Percentiles rank a stretch among this genome's conserved stretches.
These are phyloP conservation scores for Alouatta caraya DNA, from an alignment of 2,797 vertebrate species.

Conservation along the genomic window DNA sequence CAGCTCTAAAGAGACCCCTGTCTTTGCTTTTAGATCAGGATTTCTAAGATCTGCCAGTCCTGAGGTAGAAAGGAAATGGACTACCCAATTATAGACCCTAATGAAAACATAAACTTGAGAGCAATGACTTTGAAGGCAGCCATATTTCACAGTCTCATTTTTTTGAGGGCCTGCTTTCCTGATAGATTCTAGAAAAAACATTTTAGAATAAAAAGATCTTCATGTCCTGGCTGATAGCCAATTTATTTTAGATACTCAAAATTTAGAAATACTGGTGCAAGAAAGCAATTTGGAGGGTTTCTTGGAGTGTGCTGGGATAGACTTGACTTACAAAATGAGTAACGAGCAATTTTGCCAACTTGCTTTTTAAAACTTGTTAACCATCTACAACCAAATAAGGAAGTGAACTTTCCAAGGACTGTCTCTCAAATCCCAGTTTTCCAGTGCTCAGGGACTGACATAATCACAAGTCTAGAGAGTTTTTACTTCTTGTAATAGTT, in stretches of 20 bases:
- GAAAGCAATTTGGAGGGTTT: not conserved
- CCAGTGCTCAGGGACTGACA: not conserved
- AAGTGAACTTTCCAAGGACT: not conserved
- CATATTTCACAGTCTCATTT: not conserved
- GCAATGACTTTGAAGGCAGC: not conserved
- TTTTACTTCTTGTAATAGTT: not conserved
- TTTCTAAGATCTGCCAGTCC: not conserved
- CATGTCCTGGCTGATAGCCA: not conserved
- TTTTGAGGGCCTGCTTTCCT: not conserved
- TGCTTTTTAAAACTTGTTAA: not conserved
- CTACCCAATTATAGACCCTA: not conserved
- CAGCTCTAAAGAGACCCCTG: not conserved
- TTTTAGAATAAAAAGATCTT: slow-evolving; percentile 16
- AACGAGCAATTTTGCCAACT: not conserved
- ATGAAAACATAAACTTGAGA: not conserved
- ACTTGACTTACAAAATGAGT: not conserved
- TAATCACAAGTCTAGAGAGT: not conserved
- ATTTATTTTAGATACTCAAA: slow-evolving; percentile 10
- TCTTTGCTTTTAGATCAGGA: not conserved
- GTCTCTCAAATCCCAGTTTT: not conserved
- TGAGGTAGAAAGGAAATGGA: not conserved
- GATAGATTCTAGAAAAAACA: not conserved
- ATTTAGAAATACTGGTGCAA: not conserved
- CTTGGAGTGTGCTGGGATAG: not conserved
- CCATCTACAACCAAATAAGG: not conserved